Evolutionary conservation across 2,113 vertebrate species (phyloP), one percentile per base, ranked within the genome.

Genomic region (Eclectus roratus): DNA sequence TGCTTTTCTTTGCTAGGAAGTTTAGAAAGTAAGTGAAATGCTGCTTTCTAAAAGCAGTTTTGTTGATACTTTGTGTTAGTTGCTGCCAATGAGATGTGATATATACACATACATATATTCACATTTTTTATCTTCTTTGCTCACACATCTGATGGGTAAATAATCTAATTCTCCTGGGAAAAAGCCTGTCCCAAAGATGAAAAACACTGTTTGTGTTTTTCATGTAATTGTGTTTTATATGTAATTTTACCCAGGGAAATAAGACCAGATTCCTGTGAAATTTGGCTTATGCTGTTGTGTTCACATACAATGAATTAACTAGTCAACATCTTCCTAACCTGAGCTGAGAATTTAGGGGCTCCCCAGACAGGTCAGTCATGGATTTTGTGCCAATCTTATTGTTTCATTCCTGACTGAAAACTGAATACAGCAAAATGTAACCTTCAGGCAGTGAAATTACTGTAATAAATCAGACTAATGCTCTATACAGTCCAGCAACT

Each of bases 271-370:
- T 83, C 33, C 66, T 78, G 53, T 68, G 90, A 88, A 90, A 68
- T 2, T 4, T 0, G 44, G 35, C 35, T 60, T 50, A 29, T 21
- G 41, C 27, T 1, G 1, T 11, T 0, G 0, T 31, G 44, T 84
- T 91, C 35, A 68, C 43, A 43, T 27, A 18, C 31, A 23, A 21
- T 27, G 41, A 58, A 44, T 92, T 63, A 84, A 73, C 5, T 13
- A 4, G 9, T 46, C 4, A 4, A 20, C 27, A 33, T 7, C 63
- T 77, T 52, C 58, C 74, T 56, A 25, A 72, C 6, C 8, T 61
- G 29, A 9, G 1, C 81, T 78, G 64, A 88, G 13, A 68, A 64
- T 90, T 74, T 39, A 2, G 46, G 21, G 39, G 17, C 37, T 63
- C 52, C 53, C 79, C 87, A 77, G 17, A 19, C 19, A 83, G 41